A percentile compares a stretch with the other conserved stretches of the same genome.
Evolutionary conservation across 2,797 vertebrate species (phyloP).

Genomic region (Discoglossus pictus): DNA sequence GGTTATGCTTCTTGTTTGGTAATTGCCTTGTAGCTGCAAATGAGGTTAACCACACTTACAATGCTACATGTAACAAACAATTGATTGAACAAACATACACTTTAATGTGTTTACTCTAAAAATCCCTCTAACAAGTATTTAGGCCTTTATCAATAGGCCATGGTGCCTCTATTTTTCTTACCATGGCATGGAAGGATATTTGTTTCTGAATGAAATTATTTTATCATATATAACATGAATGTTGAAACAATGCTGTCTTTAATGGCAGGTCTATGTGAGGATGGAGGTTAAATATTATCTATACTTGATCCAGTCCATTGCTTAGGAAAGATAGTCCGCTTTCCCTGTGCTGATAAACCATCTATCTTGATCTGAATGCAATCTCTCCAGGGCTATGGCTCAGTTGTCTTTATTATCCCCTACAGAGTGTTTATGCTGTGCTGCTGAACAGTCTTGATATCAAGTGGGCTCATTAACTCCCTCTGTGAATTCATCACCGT

Average conservation of each 20-base stretch:
- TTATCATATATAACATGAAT: too few species aligned
- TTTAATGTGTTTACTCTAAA: not conserved
- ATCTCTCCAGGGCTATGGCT: slow-evolving; percentile 26
- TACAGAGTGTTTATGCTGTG: slow-evolving; percentile 44
- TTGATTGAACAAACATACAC: not conserved
- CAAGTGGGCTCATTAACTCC: slow-evolving; percentile 42
- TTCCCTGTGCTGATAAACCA: slow-evolving; percentile 12
- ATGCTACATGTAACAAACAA: not conserved
- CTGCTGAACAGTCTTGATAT: slow-evolving; percentile 32
- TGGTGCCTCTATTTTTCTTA: too few species aligned
- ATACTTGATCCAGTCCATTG: slow-evolving; percentile 6
- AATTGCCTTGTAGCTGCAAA: not conserved
- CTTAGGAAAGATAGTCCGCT: slow-evolving; percentile 7
- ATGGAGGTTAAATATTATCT: slow-evolving; percentile 15
- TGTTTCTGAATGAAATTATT: too few species aligned
- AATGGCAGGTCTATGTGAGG: not conserved
- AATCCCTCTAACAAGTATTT: too few species aligned
- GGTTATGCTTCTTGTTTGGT: not conserved
- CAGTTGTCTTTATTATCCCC: slow-evolving; percentile 41
- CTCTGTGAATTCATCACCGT: slow-evolving; percentile 35
- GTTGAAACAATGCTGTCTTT: too few species aligned
- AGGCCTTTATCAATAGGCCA: not conserved
- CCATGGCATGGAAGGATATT: too few species aligned
- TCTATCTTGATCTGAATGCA: slow-evolving; percentile 33
- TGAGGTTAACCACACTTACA: not conserved